phyloP scores from a whole-genome alignment of 2,888 invertebrate genomes.

The Himalopsyche japonica region DNA sequence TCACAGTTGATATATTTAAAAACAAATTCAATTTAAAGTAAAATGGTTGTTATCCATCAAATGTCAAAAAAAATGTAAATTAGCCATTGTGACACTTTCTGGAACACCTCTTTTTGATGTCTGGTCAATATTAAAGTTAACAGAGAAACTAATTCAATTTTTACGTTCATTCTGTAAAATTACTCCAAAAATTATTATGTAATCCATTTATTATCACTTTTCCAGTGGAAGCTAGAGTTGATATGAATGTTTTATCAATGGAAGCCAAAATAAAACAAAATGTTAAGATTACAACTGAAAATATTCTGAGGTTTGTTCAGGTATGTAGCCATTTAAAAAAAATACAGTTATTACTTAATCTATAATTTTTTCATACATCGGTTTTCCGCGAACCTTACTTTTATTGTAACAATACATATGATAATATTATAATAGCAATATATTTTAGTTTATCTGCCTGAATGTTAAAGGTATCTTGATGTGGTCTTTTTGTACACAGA shows the following conservation, averaged over 20 bases:
- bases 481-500: too few species aligned
- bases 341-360: too few species aligned
- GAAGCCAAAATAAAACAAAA: constrained; percentile 60
- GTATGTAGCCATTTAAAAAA: constrained; percentile 44
- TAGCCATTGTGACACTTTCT: too few species aligned
- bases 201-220: constrained; percentile 27
- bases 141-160: too few species aligned
- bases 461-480: neutral
- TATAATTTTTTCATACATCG: neutral
- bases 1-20: too few species aligned
- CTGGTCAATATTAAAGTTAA: too few species aligned
- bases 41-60: too few species aligned
- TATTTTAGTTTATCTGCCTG: neutral
- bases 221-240: constrained; percentile 63
- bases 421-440: neutral
- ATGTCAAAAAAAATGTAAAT: too few species aligned
- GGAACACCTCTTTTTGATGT: too few species aligned
- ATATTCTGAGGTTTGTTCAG: constrained; percentile 50
- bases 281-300: constrained; percentile 53
- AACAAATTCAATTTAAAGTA: too few species aligned
- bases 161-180: neutral
- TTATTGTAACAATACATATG: too few species aligned
- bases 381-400: too few species aligned
- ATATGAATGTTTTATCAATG: constrained; percentile 63
- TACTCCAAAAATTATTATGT: neutral